Evolutionary conservation across 2,797 vertebrate genomes (phyloP), one percentile per base, ranked within the genome.

Genomic region (Lagodon rhomboides): DNA sequence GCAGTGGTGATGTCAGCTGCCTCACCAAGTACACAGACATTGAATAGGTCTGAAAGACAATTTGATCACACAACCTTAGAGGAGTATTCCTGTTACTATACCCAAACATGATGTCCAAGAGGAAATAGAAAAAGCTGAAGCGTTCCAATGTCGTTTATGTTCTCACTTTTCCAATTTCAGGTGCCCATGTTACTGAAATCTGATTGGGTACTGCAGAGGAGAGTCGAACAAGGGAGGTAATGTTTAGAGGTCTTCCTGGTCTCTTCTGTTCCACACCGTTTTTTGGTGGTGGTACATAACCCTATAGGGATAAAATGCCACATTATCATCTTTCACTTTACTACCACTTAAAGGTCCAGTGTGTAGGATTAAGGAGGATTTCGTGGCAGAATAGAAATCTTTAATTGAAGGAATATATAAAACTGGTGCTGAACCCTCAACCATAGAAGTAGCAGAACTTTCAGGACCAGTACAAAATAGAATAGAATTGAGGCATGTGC

Each of bases 171-270:
- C 97, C 98, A 66, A 99, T 97, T 94, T 99, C 98, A 74, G 97
- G 98, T 44, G 98, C 96, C 98, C 98, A 99, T 0, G 98, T 97
- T 73, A 99, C 97, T 18, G 97, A 97, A 78, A 99, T 98, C 94
- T 99, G 98, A 90, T 99, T 99, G 90, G 98, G 98, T 79, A 99
- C 98, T 3, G 98, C 97, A 17, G 98, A 98, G 0, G 98, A 98
- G 44, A 99, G 90, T 68, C 98, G 94, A 68, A 99, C 97, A 20
- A 98, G 91, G 56, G 98, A 98, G 0, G 98, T 99, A 58, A 99
- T 99, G 87, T 99, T 99, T 25, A 99, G 91, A 15, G 98, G 97
- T 22, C 97, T 95, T 23, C 97, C 98, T 10, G 97, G 97, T 90
- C 98, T 95, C 87, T 99, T 99, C 94, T 98, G 98, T 67, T 99